Base-by-base conservation (phyloP, 2,113 vertebrate species). In the Datnioides undecimradiatus region DNA sequence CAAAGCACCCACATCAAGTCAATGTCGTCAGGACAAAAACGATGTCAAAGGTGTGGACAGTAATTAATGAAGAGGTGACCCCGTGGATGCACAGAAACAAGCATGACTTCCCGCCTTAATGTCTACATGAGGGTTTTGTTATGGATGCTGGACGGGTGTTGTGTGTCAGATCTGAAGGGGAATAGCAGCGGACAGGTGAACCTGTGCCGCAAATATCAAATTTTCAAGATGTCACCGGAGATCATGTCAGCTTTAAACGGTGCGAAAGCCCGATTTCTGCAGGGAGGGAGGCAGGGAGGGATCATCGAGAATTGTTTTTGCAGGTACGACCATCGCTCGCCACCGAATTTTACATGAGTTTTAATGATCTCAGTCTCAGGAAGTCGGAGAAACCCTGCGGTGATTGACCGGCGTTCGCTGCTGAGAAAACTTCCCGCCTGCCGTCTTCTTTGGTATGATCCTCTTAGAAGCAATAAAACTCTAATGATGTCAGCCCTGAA, bases 391-490 rank as follows among this genome's bases (percentile, higher is more conserved):
- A 40, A 33, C 31, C 33, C 23, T 16, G 13, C 54, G 31, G 23
- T 29, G 23, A 45, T 4, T 5, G 7, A 49, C 36, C 2, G 0
- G 7, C 14, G 4, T 62, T 38, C 34, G 34, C n/a, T 45, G 49
- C 23, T 31, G 34, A 17, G 65, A 38, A 78, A 63, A 66, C 4
- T 1, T 57, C 38, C 52, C 48, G 21, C 5, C 12, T 64, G 23
- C 45, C 21, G 4, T 59, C 36, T 63, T 59, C 6, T 43, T 52
- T 25, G 25, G 51, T 75, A 13, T 6, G 25, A 76, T 67, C 80
- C 82, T 71, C 49, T 83, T 72, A 63, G 31, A 88, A 54, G 82
- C 79, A 89, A 88, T 88, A 88, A 87, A 86, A 38, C 80, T 70
- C n/a, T 66, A 69, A 84, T 78, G 76, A 54, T 73, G 76, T 73